A percentile compares a stretch with the other conserved stretches of the same genome.
Evolutionary conservation across 2,797 vertebrate species (phyloP).

Genomic region (Falco columbarius): DNA sequence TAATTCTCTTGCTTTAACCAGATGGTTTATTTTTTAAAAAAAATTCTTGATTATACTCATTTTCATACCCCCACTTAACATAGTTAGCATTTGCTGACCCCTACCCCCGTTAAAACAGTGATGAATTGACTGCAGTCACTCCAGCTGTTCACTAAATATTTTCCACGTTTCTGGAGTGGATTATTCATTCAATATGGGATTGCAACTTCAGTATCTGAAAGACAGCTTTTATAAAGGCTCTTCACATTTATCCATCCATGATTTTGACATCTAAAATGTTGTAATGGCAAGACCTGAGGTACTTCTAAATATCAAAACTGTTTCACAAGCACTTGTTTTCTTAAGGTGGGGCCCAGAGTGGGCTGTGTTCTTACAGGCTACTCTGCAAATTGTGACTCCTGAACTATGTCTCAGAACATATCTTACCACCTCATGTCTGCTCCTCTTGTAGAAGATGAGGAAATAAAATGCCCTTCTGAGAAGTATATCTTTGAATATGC

Average conservation of each 20-base stretch:
- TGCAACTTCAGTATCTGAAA: conserved; percentile 40
- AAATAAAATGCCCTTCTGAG: background rate
- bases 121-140: conserved; percentile 57
- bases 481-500: background rate
- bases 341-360: background rate
- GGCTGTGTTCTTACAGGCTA: background rate
- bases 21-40: conserved; percentile 59
- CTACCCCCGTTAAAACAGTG: conserved; percentile 13
- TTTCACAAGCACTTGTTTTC: conserved; percentile 17
- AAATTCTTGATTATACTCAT: conserved; percentile 64
- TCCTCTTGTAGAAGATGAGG: background rate
- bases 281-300: conserved; percentile 7
- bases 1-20: conserved; percentile 61
- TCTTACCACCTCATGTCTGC: background rate
- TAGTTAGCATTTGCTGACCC: conserved; percentile 63
- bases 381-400: background rate
- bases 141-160: conserved; percentile 65
- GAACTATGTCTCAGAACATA: background rate
- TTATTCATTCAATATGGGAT: conserved; percentile 34
- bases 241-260: background rate
- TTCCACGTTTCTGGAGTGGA: conserved; percentile 36
- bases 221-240: background rate
- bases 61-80: conserved; percentile 59
- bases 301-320: conserved; percentile 11
- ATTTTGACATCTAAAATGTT: conserved; percentile 30